Evolutionary conservation across 2,113 vertebrate genomes (phyloP).

Genomic region (Brienomyrus brachyistius): DNA sequence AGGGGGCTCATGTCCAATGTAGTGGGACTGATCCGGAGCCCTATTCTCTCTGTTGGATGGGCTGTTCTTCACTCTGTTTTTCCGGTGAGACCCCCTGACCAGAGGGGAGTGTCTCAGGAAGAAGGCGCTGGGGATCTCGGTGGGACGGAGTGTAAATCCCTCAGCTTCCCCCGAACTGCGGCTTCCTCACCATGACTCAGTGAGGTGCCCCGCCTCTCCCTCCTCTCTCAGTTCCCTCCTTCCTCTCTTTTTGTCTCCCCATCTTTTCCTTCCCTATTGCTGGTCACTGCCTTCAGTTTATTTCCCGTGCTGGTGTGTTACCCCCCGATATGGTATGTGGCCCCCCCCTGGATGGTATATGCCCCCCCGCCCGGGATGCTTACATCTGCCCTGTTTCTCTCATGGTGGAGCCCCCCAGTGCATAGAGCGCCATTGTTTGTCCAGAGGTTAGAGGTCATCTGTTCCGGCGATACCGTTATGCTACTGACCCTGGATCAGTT

Average conservation of each 20-base stretch:
- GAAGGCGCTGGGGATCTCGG: neutral
- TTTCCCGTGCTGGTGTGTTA: neutral
- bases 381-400: neutral
- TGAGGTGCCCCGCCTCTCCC: neutral
- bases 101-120: neutral
- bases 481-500: conserved; percentile 1
- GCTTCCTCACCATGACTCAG: neutral
- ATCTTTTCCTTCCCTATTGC: neutral
- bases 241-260: neutral
- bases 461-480: neutral
- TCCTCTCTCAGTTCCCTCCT: neutral
- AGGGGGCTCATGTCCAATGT: neutral
- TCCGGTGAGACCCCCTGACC: neutral
- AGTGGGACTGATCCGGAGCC: neutral
- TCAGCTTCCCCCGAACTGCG: no score
- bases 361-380: no score
- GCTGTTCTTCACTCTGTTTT: neutral
- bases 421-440: neutral
- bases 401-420: neutral
- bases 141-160: neutral
- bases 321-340: no score
- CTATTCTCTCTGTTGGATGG: neutral
- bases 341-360: no score
- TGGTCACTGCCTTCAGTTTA: neutral
- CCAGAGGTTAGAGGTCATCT: neutral